These are phyloP conservation scores for Fopius arisanus DNA, from an alignment of 1,140 invertebrate species.

Conservation along the genomic window DNA sequence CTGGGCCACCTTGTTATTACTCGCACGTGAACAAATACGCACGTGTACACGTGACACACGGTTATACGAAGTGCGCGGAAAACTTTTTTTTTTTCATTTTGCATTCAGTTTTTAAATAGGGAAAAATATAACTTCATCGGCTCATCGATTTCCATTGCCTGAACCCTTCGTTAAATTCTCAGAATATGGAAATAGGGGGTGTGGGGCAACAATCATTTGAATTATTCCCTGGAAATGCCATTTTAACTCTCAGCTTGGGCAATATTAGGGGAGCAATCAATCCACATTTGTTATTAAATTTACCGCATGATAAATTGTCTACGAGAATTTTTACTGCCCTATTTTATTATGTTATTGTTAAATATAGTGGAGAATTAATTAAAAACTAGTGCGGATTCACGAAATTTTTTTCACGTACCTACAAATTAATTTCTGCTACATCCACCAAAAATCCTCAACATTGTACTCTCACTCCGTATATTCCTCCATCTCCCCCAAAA, in stretches of 20 bases:
- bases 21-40: constrained; percentile 49
- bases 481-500: neutral
- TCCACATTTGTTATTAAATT: neutral
- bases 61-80: constrained; percentile 15
- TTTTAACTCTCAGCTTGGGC: neutral
- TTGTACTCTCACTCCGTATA: too few species aligned
- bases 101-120: neutral
- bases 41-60: constrained; percentile 32
- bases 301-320: neutral
- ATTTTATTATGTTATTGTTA: too few species aligned
- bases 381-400: too few species aligned
- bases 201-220: neutral
- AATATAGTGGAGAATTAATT: too few species aligned
- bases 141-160: neutral
- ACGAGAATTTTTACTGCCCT: too few species aligned
- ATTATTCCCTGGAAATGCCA: neutral
- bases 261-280: neutral
- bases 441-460: too few species aligned
- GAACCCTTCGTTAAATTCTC: neutral
- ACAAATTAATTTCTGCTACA: too few species aligned
- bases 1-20: constrained; percentile 46
- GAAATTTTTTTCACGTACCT: too few species aligned
- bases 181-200: neutral
- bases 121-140: neutral
- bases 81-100: neutral